Percentiles rank a stretch among this genome's conserved stretches.
phyloP scores from a whole-genome alignment of 2,888 invertebrate species.

The Parnassius glacialis region DNA sequence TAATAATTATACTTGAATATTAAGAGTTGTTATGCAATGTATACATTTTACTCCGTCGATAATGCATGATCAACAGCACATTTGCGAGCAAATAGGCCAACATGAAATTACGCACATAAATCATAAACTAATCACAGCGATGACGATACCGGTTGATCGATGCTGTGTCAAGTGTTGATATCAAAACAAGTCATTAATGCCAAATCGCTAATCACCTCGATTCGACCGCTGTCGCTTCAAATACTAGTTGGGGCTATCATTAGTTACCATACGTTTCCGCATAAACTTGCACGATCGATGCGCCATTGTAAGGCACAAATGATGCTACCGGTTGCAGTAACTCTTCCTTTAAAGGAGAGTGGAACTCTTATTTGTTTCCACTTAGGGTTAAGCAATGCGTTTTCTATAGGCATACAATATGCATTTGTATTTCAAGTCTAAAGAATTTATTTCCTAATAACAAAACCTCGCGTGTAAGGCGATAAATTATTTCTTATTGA shows the following conservation, averaged over 20 bases:
- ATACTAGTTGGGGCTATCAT: constrained; percentile 57
- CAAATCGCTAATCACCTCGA: constrained; percentile 44
- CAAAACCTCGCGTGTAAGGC: background rate
- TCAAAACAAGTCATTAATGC: constrained; percentile 51
- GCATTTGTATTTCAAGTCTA: constrained; percentile 7
- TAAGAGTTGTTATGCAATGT: constrained; percentile 8
- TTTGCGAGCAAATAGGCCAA: constrained; percentile 36
- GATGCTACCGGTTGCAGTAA: constrained; percentile 66
- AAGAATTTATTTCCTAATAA: background rate
- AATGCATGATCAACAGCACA: constrained; percentile 25
- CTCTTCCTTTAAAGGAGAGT: constrained; percentile 61
- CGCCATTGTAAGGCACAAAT: constrained; percentile 72
- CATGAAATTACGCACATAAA: constrained; percentile 46
- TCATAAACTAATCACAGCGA: constrained; percentile 46
- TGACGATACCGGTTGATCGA: constrained; percentile 56
- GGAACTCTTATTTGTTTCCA: constrained; percentile 65
- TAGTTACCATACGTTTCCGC: constrained; percentile 61
- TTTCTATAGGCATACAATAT: constrained; percentile 27
- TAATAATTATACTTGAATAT: too few species aligned
- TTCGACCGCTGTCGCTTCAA: constrained; percentile 55
- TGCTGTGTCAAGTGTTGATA: constrained; percentile 51
- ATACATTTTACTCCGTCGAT: constrained; percentile 16
- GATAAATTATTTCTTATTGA: background rate
- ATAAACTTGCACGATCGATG: constrained; percentile 67
- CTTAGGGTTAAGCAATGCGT: constrained; percentile 37